Evolutionary conservation across 1,140 invertebrate species (phyloP).

Genomic region (Achatina immaculata): DNA sequence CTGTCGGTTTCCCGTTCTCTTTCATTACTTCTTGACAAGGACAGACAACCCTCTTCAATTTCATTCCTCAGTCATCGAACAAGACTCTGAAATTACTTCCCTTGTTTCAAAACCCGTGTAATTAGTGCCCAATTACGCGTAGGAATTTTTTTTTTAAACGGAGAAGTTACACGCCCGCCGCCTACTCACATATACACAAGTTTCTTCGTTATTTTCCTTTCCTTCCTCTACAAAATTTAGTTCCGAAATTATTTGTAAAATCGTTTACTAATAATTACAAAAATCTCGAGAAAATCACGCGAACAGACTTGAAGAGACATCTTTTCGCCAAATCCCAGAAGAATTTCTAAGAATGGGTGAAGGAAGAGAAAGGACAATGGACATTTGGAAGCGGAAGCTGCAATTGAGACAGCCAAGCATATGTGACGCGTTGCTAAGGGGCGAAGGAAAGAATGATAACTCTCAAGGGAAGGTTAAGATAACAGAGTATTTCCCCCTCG

Average conservation of each 20-base stretch:
- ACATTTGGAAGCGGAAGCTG: not conserved
- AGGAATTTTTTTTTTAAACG: not conserved
- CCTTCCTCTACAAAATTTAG: too few relatives aligned
- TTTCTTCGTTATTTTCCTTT: too few relatives aligned
- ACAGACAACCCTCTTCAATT: not conserved
- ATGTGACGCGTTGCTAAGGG: constrained; percentile 11
- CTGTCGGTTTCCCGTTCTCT: too few relatives aligned
- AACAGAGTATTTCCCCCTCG: constrained; percentile 1
- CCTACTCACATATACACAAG: too few relatives aligned
- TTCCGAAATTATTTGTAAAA: too few relatives aligned
- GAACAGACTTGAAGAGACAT: too few relatives aligned
- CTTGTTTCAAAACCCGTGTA: not conserved
- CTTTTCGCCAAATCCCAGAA: not conserved
- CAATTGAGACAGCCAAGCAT: not conserved
- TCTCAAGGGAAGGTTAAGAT: not conserved
- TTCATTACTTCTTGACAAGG: not conserved
- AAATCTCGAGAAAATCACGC: too few relatives aligned
- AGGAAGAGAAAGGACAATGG: not conserved
- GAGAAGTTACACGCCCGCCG: too few relatives aligned
- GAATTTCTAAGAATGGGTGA: not conserved
- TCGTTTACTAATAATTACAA: too few relatives aligned
- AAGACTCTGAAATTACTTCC: not conserved
- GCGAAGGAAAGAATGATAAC: not conserved
- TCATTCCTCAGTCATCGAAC: not conserved
- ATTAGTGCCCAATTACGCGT: not conserved